These are phyloP conservation scores for Saturnia japonica DNA, from an alignment of 2,888 invertebrate species.

Conservation along the genomic window DNA sequence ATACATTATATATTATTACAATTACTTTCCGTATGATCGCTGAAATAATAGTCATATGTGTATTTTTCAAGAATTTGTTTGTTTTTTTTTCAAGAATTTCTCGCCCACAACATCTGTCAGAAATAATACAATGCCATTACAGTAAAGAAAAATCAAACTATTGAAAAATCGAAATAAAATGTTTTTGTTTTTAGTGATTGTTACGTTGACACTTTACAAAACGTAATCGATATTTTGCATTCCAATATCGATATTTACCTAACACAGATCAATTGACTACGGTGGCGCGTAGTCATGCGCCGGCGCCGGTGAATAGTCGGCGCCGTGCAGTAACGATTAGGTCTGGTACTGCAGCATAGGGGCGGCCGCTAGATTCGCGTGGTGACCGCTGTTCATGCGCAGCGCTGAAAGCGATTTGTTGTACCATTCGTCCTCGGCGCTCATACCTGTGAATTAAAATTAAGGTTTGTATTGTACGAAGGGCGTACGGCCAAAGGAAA, in stretches of 20 bases:
- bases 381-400: slow-evolving; percentile 97
- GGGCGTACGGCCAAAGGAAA: too few relatives aligned
- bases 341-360: slow-evolving; percentile 99
- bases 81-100: neutral
- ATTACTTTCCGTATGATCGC: neutral
- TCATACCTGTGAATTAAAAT: slow-evolving; percentile 86
- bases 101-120: neutral
- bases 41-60: neutral
- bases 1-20: neutral
- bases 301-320: slow-evolving; percentile 77
- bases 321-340: slow-evolving; percentile 87
- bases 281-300: slow-evolving; percentile 76
- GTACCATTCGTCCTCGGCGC: slow-evolving; percentile 98
- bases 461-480: neutral
- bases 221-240: slow-evolving; percentile 1
- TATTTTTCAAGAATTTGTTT: too few relatives aligned
- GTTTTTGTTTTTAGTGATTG: neutral
- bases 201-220: neutral
- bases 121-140: neutral
- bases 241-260: slow-evolving; percentile 22
- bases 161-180: neutral
- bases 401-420: slow-evolving; percentile 98
- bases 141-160: neutral
- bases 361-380: slow-evolving; percentile 96
- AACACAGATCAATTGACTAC: slow-evolving; percentile 39